These are phyloP conservation scores for Merluccius polli DNA, from an alignment of 2,797 vertebrate genomes.

Conservation along the genomic window DNA sequence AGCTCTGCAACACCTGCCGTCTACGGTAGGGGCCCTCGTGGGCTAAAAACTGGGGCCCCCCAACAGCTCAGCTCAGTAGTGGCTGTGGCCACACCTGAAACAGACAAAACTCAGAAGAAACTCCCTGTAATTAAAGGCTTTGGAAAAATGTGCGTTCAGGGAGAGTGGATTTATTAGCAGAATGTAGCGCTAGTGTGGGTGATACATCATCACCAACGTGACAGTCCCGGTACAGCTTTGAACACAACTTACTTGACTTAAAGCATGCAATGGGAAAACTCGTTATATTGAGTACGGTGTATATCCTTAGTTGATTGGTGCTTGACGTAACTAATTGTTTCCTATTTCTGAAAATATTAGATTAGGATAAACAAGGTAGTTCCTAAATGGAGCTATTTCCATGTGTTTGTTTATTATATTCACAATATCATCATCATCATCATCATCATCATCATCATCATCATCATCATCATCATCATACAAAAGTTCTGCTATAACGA, in stretches of 20 bases:
- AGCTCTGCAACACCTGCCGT: background rate
- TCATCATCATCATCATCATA: background rate
- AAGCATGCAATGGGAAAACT: background rate
- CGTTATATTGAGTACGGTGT: background rate
- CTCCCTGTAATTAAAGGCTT: background rate
- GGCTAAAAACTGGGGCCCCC: background rate
- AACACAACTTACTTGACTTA: background rate
- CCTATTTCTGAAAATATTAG: background rate
- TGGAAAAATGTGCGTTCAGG: background rate
- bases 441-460: background rate
- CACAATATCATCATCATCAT: background rate
- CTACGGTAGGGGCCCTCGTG: background rate
- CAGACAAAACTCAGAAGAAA: too few relatives aligned
- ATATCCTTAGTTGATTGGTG: background rate
- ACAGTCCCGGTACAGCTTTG: too few relatives aligned
- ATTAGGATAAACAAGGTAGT: background rate
- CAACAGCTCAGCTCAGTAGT: background rate
- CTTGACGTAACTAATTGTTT: background rate
- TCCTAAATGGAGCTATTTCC: background rate
- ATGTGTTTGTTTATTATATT: background rate
- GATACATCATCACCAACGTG: background rate
- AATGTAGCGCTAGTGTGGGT: background rate
- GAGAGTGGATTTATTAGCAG: background rate
- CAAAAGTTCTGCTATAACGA: background rate
- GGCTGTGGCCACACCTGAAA: background rate